These are phyloP conservation scores for Esperia sulphurella DNA, from an alignment of 2,888 invertebrate genomes.

Conservation along the genomic window DNA sequence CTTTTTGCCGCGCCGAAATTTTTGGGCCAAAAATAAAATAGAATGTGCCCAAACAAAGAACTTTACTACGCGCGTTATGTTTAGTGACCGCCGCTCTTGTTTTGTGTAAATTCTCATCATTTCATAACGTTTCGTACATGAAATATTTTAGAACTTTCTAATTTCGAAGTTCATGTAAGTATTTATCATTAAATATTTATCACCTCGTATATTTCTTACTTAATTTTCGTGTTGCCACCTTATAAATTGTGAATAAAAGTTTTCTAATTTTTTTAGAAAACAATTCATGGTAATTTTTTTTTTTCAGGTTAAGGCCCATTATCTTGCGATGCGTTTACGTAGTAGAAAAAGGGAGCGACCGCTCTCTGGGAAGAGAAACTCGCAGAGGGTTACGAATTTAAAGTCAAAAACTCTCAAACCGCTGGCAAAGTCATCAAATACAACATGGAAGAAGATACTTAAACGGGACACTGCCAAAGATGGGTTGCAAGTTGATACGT, in stretches of 20 bases:
- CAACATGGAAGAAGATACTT: conserved; percentile 58
- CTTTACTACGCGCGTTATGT: conserved; percentile 19
- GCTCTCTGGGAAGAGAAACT: conserved; percentile 60
- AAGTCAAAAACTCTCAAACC: conserved; percentile 45
- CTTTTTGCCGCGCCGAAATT: conserved; percentile 34
- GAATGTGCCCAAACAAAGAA: conserved; percentile 41
- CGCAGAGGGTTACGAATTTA: conserved; percentile 46
- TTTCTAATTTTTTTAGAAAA: background rate
- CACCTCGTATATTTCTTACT: background rate
- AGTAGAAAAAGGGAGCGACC: conserved; percentile 82
- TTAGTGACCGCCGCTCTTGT: conserved; percentile 18
- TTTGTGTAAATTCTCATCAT: conserved; percentile 27
- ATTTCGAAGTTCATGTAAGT: conserved; percentile 64
- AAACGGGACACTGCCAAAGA: conserved; percentile 54
- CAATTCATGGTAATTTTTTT: too few relatives aligned
- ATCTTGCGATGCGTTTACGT: conserved; percentile 82
- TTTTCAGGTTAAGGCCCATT: conserved; percentile 50
- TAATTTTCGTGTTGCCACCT: background rate
- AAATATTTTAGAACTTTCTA: conserved; percentile 41
- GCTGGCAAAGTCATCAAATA: conserved; percentile 37
- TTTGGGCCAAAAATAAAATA: conserved; percentile 35
- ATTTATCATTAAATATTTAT: conserved; percentile 1
- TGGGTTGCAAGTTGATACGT: conserved; percentile 41
- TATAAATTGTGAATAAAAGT: background rate
- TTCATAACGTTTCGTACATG: conserved; percentile 32